phyloP scores from a whole-genome alignment of 2,113 vertebrate species.

The Spheniscus mendiculus region DNA sequence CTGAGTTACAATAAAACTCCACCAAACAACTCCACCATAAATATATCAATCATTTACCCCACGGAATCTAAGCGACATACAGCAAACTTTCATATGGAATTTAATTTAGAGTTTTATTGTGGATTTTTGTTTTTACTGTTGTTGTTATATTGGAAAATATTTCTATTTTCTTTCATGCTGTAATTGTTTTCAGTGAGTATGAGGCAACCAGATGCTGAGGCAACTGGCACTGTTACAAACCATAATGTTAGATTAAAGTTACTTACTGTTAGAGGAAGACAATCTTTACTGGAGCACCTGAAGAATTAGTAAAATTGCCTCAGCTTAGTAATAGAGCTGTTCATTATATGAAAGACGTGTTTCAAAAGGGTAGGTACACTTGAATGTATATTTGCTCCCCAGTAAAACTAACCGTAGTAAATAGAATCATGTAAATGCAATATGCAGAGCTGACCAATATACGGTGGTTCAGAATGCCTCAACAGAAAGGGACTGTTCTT shows the following conservation, averaged over 20 bases:
- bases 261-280: background rate
- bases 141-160: background rate
- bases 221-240: background rate
- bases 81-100: background rate
- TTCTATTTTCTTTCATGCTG: background rate
- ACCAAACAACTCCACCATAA: background rate
- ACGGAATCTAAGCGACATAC: background rate
- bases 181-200: background rate
- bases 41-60: background rate
- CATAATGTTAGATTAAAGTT: background rate
- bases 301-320: background rate
- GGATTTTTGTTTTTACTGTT: background rate
- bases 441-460: background rate
- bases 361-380: background rate
- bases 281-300: background rate
- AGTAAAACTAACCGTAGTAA: background rate
- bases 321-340: background rate
- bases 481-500: background rate
- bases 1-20: background rate
- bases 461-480: background rate
- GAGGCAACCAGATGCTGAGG: background rate
- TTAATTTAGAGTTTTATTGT: background rate
- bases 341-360: background rate
- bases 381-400: background rate
- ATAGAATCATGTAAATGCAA: background rate